Evolutionary conservation across 1,140 invertebrate genomes (phyloP).

Genomic region (Trichoplusia ni): DNA sequence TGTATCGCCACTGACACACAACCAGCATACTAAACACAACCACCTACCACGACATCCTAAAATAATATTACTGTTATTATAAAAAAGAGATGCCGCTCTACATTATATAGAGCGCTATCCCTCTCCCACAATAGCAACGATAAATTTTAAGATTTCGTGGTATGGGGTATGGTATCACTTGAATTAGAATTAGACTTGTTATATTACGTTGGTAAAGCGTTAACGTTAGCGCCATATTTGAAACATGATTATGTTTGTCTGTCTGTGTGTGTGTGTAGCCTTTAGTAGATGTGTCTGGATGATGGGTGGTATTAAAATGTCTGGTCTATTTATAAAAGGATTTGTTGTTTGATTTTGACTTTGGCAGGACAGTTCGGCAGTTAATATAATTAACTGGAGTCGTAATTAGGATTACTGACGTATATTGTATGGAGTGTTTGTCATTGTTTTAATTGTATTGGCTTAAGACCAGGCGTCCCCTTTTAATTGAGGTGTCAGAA

Average conservation of each 20-base stretch:
- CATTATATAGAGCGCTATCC: too few species aligned
- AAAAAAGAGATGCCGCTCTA: too few species aligned
- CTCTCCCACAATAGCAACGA: too few species aligned
- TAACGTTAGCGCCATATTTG: slow-evolving; percentile 30
- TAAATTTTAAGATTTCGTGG: too few species aligned
- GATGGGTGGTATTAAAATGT: slow-evolving; percentile 16
- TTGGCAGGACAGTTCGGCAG: background rate
- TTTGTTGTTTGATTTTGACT: background rate
- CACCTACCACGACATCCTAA: too few species aligned
- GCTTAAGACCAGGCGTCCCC: too few species aligned
- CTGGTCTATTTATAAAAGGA: slow-evolving; percentile 3
- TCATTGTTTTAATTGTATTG: too few species aligned
- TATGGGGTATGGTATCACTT: too few species aligned
- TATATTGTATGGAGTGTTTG: too few species aligned
- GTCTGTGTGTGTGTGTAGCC: slow-evolving; percentile 4
- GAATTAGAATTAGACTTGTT: slow-evolving; percentile 63
- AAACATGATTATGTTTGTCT: background rate
- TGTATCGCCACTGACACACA: slow-evolving; percentile 57
- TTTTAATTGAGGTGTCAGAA: too few species aligned
- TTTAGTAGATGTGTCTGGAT: slow-evolving; percentile 6
- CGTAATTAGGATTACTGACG: background rate
- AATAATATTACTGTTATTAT: too few species aligned
- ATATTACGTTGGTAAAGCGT: slow-evolving; percentile 33
- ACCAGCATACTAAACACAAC: slow-evolving; percentile 44
- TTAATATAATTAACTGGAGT: background rate